Percentiles rank a stretch among this genome's conserved stretches.
These are phyloP conservation scores for Acyrthosiphon pisum DNA, from an alignment of 1,140 invertebrate genomes.

Conservation along the genomic window DNA sequence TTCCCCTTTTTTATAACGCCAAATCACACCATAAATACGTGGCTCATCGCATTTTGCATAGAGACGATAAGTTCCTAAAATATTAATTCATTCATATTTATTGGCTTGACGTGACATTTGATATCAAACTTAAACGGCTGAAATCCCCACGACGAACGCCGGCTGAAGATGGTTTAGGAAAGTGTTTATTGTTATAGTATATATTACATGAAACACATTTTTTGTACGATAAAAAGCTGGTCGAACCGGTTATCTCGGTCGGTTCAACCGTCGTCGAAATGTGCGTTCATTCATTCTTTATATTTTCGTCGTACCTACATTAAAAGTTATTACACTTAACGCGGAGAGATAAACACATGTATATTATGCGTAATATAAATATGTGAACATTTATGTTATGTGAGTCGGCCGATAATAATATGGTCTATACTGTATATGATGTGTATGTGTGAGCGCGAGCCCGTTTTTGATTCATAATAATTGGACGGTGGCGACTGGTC, in stretches of 20 bases:
- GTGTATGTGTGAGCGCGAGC: background rate
- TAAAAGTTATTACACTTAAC: conserved; percentile 46
- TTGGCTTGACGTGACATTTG: background rate
- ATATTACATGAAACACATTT: background rate
- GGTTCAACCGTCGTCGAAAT: conserved; percentile 23
- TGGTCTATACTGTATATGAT: background rate
- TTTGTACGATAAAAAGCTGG: conserved; percentile 13
- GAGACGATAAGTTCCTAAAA: background rate
- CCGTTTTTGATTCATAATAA: conserved; percentile 49
- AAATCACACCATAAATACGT: background rate
- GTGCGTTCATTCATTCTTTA: conserved; percentile 53
- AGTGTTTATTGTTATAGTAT: background rate
- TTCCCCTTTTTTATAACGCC: background rate
- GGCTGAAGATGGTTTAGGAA: background rate
- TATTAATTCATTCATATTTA: background rate
- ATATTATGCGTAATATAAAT: conserved; percentile 21
- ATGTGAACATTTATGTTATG: conserved; percentile 25
- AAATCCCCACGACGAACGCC: too few relatives aligned
- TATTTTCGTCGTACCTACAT: conserved; percentile 33
- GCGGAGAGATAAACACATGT: background rate
- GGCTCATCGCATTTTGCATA: background rate
- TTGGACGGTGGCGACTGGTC: background rate
- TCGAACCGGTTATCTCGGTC: conserved; percentile 39
- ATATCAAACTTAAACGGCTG: background rate
- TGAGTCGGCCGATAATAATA: background rate